Base-by-base conservation (phyloP, 2,888 invertebrate genomes). In the Stenoptilia bipunctidactyla region DNA sequence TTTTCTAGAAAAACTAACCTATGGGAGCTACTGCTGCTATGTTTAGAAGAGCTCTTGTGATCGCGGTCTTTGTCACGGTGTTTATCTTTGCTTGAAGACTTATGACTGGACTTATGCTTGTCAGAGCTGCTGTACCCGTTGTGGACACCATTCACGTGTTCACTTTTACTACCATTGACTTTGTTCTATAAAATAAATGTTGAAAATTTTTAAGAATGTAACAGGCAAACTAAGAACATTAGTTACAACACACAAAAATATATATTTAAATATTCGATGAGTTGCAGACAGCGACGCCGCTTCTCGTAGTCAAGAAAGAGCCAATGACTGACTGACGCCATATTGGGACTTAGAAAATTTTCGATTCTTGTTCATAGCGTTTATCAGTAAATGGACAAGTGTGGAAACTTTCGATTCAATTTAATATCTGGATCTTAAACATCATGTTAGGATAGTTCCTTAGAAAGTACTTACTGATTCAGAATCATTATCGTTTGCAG, bases 321-420 rank as follows among this genome's bases (percentile, higher is more conserved):
- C 25, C n/a, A n/a, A n/a, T n/a, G n/a, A 25, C 2, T 34, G 13
- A 34, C 14, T 34, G 91, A 89, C 92, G 92, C 92, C 92, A 92
- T 92, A 90, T 92, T 92, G 90, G 90, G 91, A 92, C 91, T 92
- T 92, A 84, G 84, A 84, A 85, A 85, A 84, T 66, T 82, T 84
- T 79, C 76, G 84, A 66, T 70, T 70, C 66, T 67, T 66, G 66
- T 54, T 56, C 62, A 37, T 59, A 61, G 56, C 60, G 67, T 73
- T 59, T 85, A 88, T 79, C 72, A 87, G 85, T 76, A 82, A 77
- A 85, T 58, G 64, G 55, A 48, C 41, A 45, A 30, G 40, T 38
- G 15, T 36, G 47, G 30, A n/a, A 2, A 12, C 10, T 30, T 30
- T 10, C 30, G 45, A 58, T 53, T 50, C 41, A 41, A 58, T 69